phyloP scores from a whole-genome alignment of 2,888 invertebrate species.

The Homarus gammarus region DNA sequence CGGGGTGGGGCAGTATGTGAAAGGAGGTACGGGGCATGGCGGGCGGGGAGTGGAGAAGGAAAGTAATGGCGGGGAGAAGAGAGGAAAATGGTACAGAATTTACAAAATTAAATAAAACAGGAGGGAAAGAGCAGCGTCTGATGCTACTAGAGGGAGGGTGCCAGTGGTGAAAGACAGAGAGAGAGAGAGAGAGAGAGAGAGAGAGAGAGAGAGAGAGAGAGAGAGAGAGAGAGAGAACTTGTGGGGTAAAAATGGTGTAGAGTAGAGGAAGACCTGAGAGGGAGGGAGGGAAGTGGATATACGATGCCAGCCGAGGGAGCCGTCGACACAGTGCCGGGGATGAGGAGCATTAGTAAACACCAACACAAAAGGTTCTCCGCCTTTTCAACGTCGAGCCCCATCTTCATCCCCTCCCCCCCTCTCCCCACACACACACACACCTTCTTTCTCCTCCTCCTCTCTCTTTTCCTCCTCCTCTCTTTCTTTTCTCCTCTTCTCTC shows the following conservation, averaged over 20 bases:
- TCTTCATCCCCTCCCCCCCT: background rate
- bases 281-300: background rate
- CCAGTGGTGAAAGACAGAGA: too few relatives aligned
- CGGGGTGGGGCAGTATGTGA: too few relatives aligned
- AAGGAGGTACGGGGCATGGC: too few relatives aligned
- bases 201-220: too few relatives aligned
- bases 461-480: background rate
- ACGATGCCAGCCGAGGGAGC: background rate
- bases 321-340: background rate
- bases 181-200: constrained; percentile 32
- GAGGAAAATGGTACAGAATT: too few relatives aligned
- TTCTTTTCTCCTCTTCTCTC: background rate
- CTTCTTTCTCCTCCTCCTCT: background rate
- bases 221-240: too few relatives aligned
- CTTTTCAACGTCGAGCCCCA: constrained; percentile 9
- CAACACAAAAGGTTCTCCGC: background rate
- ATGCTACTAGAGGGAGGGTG: too few relatives aligned
- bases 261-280: background rate
- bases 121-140: too few relatives aligned
- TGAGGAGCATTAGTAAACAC: background rate
- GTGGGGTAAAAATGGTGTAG: constrained; percentile 21
- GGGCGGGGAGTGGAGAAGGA: too few relatives aligned
- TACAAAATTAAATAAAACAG: background rate
- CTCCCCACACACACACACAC: background rate
- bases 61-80: too few relatives aligned